Base-by-base conservation (phyloP, 2,888 invertebrate species). In the Pandemis heparana region DNA sequence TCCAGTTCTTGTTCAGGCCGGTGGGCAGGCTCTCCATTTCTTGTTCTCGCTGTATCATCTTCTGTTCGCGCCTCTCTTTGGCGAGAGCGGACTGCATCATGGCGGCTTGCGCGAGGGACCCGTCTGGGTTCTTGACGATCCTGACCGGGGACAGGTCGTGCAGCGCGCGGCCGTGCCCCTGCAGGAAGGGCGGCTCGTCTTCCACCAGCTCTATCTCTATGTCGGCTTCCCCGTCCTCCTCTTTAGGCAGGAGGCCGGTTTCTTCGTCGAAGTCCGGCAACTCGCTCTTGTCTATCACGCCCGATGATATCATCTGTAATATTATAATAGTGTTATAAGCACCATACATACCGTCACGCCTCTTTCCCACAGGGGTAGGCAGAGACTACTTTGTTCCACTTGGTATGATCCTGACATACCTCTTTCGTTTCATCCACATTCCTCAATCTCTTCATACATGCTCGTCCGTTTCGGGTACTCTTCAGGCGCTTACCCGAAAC, bases 41-140 rank as follows among this genome's bases (percentile, higher is more conserved):
- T 79, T 98, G 89, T 85, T 99, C 99, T 39, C 99, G 91, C 81
- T 98, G 98, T n/a, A 98, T 91, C 98, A 98, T 98, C 91, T 99
- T 99, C 83, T 98, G 96, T 87, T 99, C 99, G 61, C 99, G 94
- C 68, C 99, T 95, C 87, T 99, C 99, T 85, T 99, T 99, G 0
- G 99, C 98, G 60, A 99, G 89, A 0, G 99, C 99, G 12, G 98
- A 98, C 89, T 99, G 99, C 99, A 99, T 99, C 98, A 99, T 99
- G 0, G 99, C 99, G 0, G 99, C 99, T 89, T 99, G 99, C 0
- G 99, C 99, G 32, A 99, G 91, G 0, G 99, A 99, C 0, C 99
- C 99, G 89, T 99, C 99, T 0, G 99, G 99, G 95, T 99, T 99
- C 94, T 99, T 99, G 0, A 99, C 98, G 78, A 99, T 99, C 78